Conservation (phyloP, 2,797 vertebrate genomes). For the Sibirionetta formosa region DNA sequence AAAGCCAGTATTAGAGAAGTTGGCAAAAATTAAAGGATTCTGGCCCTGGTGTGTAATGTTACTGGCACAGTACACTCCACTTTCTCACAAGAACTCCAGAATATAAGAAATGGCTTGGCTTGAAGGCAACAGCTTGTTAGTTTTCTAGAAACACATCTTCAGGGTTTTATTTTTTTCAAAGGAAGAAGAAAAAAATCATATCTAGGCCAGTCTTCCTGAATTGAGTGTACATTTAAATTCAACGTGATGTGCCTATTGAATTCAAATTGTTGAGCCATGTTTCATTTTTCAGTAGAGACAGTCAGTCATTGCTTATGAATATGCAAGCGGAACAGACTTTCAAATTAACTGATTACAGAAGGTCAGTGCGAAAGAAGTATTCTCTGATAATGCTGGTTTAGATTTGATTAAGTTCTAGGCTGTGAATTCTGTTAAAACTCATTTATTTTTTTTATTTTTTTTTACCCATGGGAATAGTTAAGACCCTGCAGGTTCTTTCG, state of each 20-base stretch:
- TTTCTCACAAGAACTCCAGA: constrained; percentile 68
- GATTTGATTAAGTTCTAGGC: background rate
- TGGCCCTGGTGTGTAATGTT: constrained; percentile 50
- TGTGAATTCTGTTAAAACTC: constrained; percentile 5
- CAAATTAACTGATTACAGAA: constrained; percentile 35
- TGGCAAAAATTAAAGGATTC: constrained; percentile 58
- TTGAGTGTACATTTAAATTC: constrained; percentile 61
- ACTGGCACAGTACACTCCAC: constrained; percentile 17
- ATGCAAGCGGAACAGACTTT: constrained; percentile 34
- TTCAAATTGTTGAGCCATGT: constrained; percentile 26
- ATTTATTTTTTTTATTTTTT: background rate
- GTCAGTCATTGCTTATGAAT: constrained; percentile 15
- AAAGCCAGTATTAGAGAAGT: constrained; percentile 50
- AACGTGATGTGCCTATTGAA: constrained; percentile 12
- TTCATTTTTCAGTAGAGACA: constrained; percentile 40
- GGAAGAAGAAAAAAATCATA: constrained; percentile 20
- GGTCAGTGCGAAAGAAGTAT: constrained; percentile 34
- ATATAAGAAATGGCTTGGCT: constrained; percentile 60
- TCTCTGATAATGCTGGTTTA: constrained; percentile 14
- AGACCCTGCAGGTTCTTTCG: background rate
- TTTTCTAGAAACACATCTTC: constrained; percentile 71
- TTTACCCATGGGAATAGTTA: background rate
- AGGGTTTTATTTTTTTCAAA: background rate
- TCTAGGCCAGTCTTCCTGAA: constrained; percentile 46
- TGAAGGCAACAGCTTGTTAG: constrained; percentile 67